Evolutionary conservation across 2,797 vertebrate genomes (phyloP), one percentile per base, ranked within the genome.

Genomic region (Takifugu ocellatus): DNA sequence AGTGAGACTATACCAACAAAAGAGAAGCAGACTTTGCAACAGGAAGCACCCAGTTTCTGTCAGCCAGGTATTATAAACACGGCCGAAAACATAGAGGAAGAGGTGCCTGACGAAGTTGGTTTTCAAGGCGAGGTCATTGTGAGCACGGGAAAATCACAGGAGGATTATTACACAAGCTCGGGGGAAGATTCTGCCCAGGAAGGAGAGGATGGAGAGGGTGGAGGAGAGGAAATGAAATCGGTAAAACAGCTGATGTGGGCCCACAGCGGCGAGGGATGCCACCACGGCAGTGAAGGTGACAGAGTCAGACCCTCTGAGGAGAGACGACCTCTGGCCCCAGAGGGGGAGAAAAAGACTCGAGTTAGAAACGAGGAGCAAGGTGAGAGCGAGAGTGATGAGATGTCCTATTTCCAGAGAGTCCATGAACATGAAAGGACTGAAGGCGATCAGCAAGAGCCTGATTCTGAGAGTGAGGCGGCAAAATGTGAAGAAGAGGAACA

Each of bases 281-380:
- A 36, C 36, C 1, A 12, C 12, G 10, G 36, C 36, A 39, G 36
- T 46, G 3, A 21, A 21, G 44, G 44, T 46, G 44, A 46, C 6
- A 9, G 44, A 70, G 44, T 21, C 6, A 9, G 44, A 70, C 15
- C 69, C 68, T 71, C 68, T 51, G 50, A 73, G 46, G 71, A 81
- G 75, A 68, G 62, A 58, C 80, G 53, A 72, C 63, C 71, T 69
- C 61, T 70, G 61, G 55, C 56, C 59, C 68, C 31, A 2, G 61
- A 80, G 50, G 68, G 49, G 8, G 54, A 54, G 25, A 59, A 56
- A 70, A 70, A 56, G 21, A 51, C 63, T 81, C 64, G 72, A 76
- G 72, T 72, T 72, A 76, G 83, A 66, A 80, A 79, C 11, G 5
- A 70, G 59, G 68, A 73, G 54, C 73, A 54, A 68, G 73, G 61